A percentile compares a stretch with the other conserved stretches of the same genome.
Conservation (phyloP, 2,113 vertebrate genomes). For the Chiloscyllium plagiosum region DNA sequence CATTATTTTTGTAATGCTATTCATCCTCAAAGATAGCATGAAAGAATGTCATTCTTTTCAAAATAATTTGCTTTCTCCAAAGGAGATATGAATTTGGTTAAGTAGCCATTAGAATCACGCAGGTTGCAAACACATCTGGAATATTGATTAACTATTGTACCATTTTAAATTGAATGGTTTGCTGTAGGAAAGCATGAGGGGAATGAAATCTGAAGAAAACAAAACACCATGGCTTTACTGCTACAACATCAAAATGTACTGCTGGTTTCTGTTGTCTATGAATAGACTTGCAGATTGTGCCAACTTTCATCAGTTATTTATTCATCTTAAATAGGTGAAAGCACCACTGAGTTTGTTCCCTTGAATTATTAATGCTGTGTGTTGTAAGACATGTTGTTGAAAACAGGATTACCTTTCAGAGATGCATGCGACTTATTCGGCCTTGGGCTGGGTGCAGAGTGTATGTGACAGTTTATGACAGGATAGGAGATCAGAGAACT, state of each 20-base stretch:
- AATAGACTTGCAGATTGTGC: background rate
- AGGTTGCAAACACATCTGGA: background rate
- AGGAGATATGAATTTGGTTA: background rate
- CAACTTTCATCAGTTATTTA: constrained; percentile 34
- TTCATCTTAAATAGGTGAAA: constrained; percentile 35
- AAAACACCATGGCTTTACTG: background rate
- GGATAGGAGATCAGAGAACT: constrained; percentile 12
- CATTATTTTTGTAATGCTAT: background rate
- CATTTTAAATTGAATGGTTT: background rate
- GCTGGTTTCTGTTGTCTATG: background rate
- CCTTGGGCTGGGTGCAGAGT: constrained; percentile 26
- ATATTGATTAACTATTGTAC: too few species aligned
- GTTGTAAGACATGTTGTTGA: constrained; percentile 10
- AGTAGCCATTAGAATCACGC: background rate
- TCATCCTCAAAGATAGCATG: background rate
- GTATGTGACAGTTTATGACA: background rate
- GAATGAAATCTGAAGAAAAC: background rate
- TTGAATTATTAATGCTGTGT: constrained; percentile 36
- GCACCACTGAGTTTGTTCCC: constrained; percentile 30
- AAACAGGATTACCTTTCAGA: constrained; percentile 4
- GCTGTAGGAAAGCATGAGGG: background rate
- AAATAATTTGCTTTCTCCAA: background rate
- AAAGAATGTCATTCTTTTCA: background rate
- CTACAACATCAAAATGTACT: background rate
- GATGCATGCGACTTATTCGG: background rate